Conservation (phyloP, 2,113 vertebrate genomes). For the Bufo bufo region DNA sequence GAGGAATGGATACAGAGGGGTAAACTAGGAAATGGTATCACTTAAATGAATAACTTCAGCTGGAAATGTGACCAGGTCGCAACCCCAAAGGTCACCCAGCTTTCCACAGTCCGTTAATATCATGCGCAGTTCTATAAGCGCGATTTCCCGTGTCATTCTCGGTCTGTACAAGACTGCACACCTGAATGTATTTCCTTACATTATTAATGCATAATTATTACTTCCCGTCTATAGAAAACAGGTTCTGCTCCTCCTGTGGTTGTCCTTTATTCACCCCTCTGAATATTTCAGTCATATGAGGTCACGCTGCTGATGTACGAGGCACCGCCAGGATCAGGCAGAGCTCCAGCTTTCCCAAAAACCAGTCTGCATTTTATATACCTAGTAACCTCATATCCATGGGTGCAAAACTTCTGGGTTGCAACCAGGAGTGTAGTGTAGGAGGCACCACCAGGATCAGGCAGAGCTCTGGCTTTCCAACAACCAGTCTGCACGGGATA, state of each 20-base stretch:
- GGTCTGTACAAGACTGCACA: neutral
- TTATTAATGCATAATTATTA: neutral
- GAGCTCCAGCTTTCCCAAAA: neutral
- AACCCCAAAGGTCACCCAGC: neutral
- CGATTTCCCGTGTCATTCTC: neutral
- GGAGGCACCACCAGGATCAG: neutral
- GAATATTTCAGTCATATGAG: neutral
- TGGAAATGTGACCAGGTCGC: too few relatives aligned
- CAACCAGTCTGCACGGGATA: too few relatives aligned
- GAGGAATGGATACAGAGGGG: too few relatives aligned
- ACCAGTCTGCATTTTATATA: neutral
- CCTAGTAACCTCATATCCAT: neutral
- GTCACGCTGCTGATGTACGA: neutral
- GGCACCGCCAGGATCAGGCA: neutral
- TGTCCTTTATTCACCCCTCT: slow-evolving; percentile 41
- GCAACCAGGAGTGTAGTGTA: neutral
- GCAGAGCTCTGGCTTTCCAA: neutral
- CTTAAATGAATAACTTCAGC: too few relatives aligned
- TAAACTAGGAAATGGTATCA: too few relatives aligned
- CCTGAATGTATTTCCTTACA: neutral
- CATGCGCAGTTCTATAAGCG: too few relatives aligned
- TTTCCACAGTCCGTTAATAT: neutral
- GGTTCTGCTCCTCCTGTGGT: neutral
- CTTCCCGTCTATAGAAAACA: neutral
- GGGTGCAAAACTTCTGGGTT: too few relatives aligned